A percentile compares a stretch with the other conserved stretches of the same genome.
These are phyloP conservation scores for Caradrina clavipalpis DNA, from an alignment of 2,888 invertebrate genomes.

Conservation along the genomic window DNA sequence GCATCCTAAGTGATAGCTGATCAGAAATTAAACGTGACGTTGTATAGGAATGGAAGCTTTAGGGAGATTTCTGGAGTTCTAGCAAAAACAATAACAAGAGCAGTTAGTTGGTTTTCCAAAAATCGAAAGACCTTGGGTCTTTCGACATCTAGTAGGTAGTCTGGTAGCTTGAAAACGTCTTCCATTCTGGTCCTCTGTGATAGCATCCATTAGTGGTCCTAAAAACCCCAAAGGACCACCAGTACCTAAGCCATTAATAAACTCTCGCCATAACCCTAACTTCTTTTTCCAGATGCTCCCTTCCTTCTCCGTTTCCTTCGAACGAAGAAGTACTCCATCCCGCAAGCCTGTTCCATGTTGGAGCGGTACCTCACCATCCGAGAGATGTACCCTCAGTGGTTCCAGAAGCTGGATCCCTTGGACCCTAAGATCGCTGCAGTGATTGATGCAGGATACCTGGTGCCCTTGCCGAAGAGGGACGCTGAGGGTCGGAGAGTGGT, in stretches of 20 bases:
- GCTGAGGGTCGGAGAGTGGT: constrained; percentile 94
- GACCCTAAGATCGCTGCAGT: constrained; percentile 95
- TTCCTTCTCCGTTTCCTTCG: constrained; percentile 96
- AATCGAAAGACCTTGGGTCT: too few relatives aligned
- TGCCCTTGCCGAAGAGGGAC: constrained; percentile 94
- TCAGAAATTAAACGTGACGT: not conserved
- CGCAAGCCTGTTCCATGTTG: constrained; percentile 96
- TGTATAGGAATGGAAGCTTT: not conserved
- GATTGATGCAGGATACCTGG: constrained; percentile 94
- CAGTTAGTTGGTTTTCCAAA: too few relatives aligned
- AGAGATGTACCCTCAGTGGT: constrained; percentile 96
- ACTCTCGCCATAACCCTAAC: not conserved
- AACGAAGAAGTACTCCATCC: constrained; percentile 96
- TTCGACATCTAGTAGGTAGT: too few relatives aligned
- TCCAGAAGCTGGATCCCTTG: constrained; percentile 94
- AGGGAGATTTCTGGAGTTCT: too few relatives aligned
- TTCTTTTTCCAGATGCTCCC: constrained; percentile 91
- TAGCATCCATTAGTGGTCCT: too few relatives aligned
- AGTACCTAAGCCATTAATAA: not conserved
- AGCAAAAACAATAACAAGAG: too few relatives aligned
- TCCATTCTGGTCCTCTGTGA: too few relatives aligned
- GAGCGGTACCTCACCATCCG: constrained; percentile 96
- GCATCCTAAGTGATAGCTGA: not conserved
- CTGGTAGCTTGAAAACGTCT: too few relatives aligned
- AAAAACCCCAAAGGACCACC: too few relatives aligned